These are phyloP conservation scores for Aphidius ervi DNA, from an alignment of 1,140 invertebrate genomes.

Conservation along the genomic window DNA sequence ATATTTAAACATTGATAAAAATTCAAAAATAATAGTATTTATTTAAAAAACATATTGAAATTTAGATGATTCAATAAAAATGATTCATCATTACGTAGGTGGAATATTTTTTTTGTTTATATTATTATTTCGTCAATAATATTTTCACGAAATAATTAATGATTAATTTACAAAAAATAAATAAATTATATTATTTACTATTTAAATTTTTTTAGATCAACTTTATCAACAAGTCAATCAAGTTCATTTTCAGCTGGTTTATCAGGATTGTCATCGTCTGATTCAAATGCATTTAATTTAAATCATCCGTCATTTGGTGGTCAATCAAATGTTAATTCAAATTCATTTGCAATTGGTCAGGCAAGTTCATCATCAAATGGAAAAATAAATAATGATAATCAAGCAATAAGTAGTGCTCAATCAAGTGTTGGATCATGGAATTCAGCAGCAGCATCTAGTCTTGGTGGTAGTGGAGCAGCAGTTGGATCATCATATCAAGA, in stretches of 20 bases:
- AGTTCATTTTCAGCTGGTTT: conserved; percentile 40
- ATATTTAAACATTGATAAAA: too few species aligned
- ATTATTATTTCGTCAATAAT: too few species aligned
- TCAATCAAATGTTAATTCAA: conserved; percentile 31
- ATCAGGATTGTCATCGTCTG: conserved; percentile 33
- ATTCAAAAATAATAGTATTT: too few species aligned
- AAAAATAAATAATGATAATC: conserved; percentile 34
- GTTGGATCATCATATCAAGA: conserved; percentile 1
- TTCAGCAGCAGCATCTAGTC: conserved; percentile 32
- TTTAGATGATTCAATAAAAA: too few species aligned
- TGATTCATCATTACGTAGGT: too few species aligned
- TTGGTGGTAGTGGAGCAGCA: conserved; percentile 26
- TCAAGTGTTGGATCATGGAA: conserved; percentile 35
- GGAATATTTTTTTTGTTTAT: too few species aligned
- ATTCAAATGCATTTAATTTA: conserved; percentile 33
- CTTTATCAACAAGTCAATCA: conserved; percentile 41
- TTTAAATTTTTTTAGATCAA: conserved; percentile 21
- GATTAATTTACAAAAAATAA: too few species aligned
- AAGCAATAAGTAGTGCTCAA: conserved; percentile 36
- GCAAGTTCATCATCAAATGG: conserved; percentile 38
- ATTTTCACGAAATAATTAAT: too few species aligned
- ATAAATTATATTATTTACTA: not conserved
- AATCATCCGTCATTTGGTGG: conserved; percentile 31
- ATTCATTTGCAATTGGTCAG: conserved; percentile 36
- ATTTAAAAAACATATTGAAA: too few species aligned